phyloP scores from a whole-genome alignment of 2,797 vertebrate species.

The Pristis pectinata region DNA sequence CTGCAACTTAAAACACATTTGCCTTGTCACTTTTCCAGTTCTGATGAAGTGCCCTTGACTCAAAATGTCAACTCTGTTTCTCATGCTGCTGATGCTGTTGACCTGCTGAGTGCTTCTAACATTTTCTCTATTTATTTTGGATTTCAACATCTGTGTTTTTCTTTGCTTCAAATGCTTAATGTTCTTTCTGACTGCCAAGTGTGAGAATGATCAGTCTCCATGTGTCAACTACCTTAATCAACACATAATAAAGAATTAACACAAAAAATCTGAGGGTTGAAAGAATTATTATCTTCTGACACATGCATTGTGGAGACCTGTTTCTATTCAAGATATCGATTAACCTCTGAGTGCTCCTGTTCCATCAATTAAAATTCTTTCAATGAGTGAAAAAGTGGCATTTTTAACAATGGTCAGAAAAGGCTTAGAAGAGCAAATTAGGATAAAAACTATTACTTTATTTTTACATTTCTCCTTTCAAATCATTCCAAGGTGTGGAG shows the following conservation, averaged over 20 bases:
- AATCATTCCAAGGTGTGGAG: neutral
- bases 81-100: no score
- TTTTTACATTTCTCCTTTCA: neutral
- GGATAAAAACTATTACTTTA: neutral
- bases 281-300: neutral
- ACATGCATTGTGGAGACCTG: neutral
- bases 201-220: neutral
- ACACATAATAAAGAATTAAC: neutral
- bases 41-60: no score
- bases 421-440: neutral
- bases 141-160: no score
- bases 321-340: neutral
- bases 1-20: no score
- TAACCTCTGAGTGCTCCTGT: neutral
- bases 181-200: neutral
- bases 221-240: neutral
- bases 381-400: neutral
- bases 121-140: no score
- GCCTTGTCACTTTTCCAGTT: no score
- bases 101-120: no score
- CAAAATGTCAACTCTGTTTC: no score
- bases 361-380: neutral
- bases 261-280: neutral
- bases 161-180: neutral
- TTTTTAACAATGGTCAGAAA: neutral